Percentiles rank a stretch among this genome's conserved stretches.
Conservation (phyloP, 2,797 vertebrate species). For the Tympanoctomys barrerae region DNA sequence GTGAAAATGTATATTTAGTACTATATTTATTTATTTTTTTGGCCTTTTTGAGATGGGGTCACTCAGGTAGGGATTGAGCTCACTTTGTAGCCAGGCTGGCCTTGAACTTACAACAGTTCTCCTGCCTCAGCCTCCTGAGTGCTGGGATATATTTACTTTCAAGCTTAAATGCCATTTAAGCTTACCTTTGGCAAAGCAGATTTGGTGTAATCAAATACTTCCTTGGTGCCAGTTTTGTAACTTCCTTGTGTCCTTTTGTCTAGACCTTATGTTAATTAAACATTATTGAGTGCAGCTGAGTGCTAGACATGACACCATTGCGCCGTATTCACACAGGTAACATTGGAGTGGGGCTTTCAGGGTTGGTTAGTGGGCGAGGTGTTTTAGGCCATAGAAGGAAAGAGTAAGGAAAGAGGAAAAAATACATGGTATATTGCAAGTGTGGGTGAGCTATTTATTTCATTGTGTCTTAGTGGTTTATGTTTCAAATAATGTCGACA, state of each 20-base stretch:
- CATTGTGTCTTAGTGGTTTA: slow-evolving; percentile 7
- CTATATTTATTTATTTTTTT: background rate
- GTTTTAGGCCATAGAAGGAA: background rate
- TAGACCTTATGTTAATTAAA: slow-evolving; percentile 43
- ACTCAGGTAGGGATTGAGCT: no score
- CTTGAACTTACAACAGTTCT: no score
- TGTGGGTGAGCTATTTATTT: background rate
- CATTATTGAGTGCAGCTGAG: background rate
- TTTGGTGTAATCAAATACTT: background rate
- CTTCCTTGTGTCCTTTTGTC: slow-evolving; percentile 24
- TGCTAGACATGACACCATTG: background rate
- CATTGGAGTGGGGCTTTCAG: background rate
- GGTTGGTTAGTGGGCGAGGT: background rate
- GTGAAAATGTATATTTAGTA: slow-evolving; percentile 13
- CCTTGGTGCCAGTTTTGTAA: slow-evolving; percentile 10
- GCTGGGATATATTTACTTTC: no score
- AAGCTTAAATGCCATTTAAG: background rate
- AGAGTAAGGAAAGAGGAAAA: background rate
- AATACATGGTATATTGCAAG: background rate
- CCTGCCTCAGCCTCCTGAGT: no score
- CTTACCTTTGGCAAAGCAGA: slow-evolving; percentile 53
- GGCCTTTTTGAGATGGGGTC: no score
- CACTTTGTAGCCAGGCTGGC: no score
- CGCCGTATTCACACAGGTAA: background rate
- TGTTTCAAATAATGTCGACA: background rate